Evolutionary conservation across 2,113 vertebrate species (phyloP), one percentile per base, ranked within the genome.

Genomic region (Leiothrix lutea): DNA sequence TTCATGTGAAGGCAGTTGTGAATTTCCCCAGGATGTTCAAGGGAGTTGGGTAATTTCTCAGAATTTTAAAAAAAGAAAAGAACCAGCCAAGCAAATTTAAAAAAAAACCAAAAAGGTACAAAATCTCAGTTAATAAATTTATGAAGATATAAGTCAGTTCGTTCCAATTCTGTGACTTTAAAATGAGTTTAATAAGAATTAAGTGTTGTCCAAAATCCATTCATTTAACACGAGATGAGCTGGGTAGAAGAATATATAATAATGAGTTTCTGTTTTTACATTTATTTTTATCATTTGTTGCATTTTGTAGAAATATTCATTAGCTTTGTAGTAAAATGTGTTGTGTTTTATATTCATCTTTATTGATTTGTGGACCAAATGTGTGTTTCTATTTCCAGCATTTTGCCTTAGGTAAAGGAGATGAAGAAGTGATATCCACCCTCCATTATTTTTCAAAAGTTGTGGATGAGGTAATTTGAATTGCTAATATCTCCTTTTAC

Each of bases 321-420:
- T 74, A 71, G 21, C 7, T 80, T 40, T 70, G 14, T 69, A 65
- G 57, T 82, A 72, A 57, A 87, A 51, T 4, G 2, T 7, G 1
- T 50, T 42, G 19, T 62, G 31, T 62, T 92, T 78, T 84, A 22
- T 53, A 44, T 21, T 88, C 2, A n/a, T 22, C 4, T 64, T 29
- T 35, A 36, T 11, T 58, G 31, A 38, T 57, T 36, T 62, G 36
- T 8, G 1, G 51, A 74, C 33, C 38, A 67, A 88, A 81, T 25
- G 8, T 38, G 11, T 96, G 48, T 92, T 97, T 93, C 79, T 87
- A 23, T 96, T 81, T 97, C 81, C 97, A 99, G 99, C 99, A 99
- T 97, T 99, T 99, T 98, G 99, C 99, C 67, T 98, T 99, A 57
- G 99, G 99, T 66, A 99, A 99, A 98, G 99, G 99, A 44, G 99